Conservation (phyloP, 2,113 vertebrate genomes). For the Chaetorhynchus papuensis region DNA sequence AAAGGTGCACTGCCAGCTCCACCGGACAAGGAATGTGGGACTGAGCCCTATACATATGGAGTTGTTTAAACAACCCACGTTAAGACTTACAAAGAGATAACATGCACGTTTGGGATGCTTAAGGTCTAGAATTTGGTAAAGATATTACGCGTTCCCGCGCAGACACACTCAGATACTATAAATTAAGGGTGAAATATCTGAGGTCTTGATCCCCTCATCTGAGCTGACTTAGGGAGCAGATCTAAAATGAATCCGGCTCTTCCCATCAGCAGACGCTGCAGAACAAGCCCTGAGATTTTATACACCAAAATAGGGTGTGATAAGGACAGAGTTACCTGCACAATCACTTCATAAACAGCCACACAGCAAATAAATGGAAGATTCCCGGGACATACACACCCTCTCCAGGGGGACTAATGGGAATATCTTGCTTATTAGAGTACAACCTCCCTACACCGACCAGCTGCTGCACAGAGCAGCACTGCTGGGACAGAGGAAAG, state of each 20-base stretch:
- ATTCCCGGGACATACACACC: not conserved
- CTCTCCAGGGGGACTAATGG: not conserved
- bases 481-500: accelerated
- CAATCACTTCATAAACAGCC: not conserved
- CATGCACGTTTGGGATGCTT: conserved; percentile 39
- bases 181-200: conserved; percentile 43
- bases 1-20: not conserved
- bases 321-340: not conserved
- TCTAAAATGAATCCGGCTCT: not conserved
- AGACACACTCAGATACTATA: conserved; percentile 10
- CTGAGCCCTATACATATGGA: conserved; percentile 37
- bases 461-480: not conserved
- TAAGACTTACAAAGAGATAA: conserved; percentile 34
- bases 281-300: not conserved
- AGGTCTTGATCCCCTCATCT: conserved; percentile 39
- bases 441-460: not conserved
- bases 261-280: not conserved
- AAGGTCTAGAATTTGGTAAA: conserved; percentile 28
- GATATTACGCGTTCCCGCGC: conserved; percentile 1
- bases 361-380: not conserved
- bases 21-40: conserved; percentile 22
- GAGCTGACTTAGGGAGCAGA: conserved; percentile 1
- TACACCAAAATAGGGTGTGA: not conserved
- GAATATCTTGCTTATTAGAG: not conserved
- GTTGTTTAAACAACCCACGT: conserved; percentile 39